Conservation (phyloP, 2,888 invertebrate species). For the Diarsia rubi region DNA sequence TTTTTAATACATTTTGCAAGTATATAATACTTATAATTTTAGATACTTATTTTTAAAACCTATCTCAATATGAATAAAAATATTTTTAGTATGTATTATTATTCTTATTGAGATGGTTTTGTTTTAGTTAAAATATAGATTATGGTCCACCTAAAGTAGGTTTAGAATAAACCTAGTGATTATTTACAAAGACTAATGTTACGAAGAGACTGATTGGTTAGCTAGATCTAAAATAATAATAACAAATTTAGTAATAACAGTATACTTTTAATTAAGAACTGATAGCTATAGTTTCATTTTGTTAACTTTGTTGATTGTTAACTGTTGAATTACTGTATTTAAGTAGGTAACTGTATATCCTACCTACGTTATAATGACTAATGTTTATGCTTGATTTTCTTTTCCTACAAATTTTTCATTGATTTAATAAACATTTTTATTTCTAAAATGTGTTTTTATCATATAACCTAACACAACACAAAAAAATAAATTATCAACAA, state of each 20-base stretch:
- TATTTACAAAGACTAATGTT: slow-evolving; percentile 14
- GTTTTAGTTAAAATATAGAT: slow-evolving; percentile 12
- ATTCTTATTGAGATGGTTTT: slow-evolving; percentile 3
- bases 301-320: slow-evolving; percentile 12
- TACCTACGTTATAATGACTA: too few relatives aligned
- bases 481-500: too few relatives aligned
- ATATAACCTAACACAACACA: too few relatives aligned
- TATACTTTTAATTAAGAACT: slow-evolving; percentile 12
- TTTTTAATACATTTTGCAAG: slow-evolving; percentile 4
- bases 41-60: slow-evolving; percentile 3
- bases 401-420: too few relatives aligned
- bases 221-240: slow-evolving; percentile 12
- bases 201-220: slow-evolving; percentile 12
- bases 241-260: slow-evolving; percentile 12
- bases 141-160: slow-evolving; percentile 15
- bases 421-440: too few relatives aligned
- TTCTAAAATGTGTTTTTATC: too few relatives aligned
- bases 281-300: slow-evolving; percentile 12
- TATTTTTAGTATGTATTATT: slow-evolving; percentile 3
- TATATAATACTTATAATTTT: slow-evolving; percentile 3
- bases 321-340: slow-evolving; percentile 12
- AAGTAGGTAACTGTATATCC: slow-evolving; percentile 3
- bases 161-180: slow-evolving; percentile 15
- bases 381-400: too few relatives aligned
- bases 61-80: slow-evolving; percentile 3